These are phyloP conservation scores for Crax fasciolata DNA, from an alignment of 2,797 vertebrate species.

Conservation along the genomic window DNA sequence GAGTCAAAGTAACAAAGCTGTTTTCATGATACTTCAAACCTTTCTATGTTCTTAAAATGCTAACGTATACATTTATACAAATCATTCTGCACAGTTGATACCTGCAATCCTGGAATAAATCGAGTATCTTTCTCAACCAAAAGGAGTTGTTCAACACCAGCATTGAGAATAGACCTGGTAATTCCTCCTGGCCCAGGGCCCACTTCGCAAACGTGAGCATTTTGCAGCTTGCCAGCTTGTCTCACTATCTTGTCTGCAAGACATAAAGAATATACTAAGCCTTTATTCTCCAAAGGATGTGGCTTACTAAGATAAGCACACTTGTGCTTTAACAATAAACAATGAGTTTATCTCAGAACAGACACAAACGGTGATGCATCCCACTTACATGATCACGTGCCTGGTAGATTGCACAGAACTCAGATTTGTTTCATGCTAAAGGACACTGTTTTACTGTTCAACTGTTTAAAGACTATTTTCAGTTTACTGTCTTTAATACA, in stretches of 20 bases:
- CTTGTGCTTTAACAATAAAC: not conserved
- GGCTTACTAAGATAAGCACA: not conserved
- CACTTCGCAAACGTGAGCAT: slow-evolving; percentile 93
- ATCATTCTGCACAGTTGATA: slow-evolving; percentile 65
- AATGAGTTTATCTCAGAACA: not conserved
- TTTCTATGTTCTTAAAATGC: not conserved
- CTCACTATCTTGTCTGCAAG: slow-evolving; percentile 94
- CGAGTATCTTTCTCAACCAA: slow-evolving; percentile 95
- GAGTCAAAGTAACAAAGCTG: not conserved
- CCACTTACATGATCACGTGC: not conserved
- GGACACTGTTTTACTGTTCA: not conserved
- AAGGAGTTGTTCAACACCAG: slow-evolving; percentile 87
- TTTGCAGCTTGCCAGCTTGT: slow-evolving; percentile 89
- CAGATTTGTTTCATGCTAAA: not conserved
- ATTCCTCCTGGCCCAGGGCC: slow-evolving; percentile 96
- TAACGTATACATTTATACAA: not conserved
- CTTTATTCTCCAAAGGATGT: slow-evolving; percentile 19
- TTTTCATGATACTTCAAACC: not conserved
- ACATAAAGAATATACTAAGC: slow-evolving; percentile 42
- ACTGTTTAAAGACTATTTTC: not conserved
- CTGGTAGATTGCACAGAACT: not conserved
- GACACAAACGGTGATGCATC: slow-evolving; percentile 35
- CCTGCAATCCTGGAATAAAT: slow-evolving; percentile 95
- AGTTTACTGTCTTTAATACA: not conserved
- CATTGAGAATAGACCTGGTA: slow-evolving; percentile 93